Conservation (phyloP, 2,888 invertebrate genomes). For the Tachina fera region DNA sequence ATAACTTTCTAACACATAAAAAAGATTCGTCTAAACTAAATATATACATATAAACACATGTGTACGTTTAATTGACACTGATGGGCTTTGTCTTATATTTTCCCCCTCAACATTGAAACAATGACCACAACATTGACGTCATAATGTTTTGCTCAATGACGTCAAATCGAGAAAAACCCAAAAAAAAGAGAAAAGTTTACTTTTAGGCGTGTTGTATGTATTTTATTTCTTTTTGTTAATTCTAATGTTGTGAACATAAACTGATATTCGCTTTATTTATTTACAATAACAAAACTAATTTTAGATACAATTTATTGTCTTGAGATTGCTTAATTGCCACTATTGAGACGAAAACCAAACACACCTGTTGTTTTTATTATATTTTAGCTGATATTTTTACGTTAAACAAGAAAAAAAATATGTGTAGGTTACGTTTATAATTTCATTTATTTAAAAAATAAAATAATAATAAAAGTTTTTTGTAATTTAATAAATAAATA, state of each 20-base stretch:
- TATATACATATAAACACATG: background rate
- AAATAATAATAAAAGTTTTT: too few relatives aligned
- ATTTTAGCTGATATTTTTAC: background rate
- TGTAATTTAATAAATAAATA: too few relatives aligned
- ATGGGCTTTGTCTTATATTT: constrained; percentile 16
- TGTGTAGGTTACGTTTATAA: too few relatives aligned
- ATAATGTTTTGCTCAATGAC: constrained; percentile 6
- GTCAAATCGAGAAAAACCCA: constrained; percentile 19
- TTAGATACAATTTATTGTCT: too few relatives aligned
- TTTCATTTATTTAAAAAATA: too few relatives aligned
- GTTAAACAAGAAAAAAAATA: background rate
- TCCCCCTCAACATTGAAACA: background rate
- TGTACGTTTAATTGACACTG: constrained; percentile 38
- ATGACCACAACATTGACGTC: constrained; percentile 15
- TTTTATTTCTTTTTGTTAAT: too few relatives aligned
- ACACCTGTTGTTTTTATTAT: background rate
- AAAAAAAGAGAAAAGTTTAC: background rate
- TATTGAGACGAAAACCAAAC: too few relatives aligned
- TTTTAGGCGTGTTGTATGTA: too few relatives aligned
- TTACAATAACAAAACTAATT: too few relatives aligned
- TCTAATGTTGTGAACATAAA: too few relatives aligned
- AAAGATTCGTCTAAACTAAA: background rate
- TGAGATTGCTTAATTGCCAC: too few relatives aligned
- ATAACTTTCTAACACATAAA: background rate
- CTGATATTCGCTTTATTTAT: too few relatives aligned